Conservation (phyloP, 2,888 invertebrate species). For the Diloba caeruleocephala region DNA sequence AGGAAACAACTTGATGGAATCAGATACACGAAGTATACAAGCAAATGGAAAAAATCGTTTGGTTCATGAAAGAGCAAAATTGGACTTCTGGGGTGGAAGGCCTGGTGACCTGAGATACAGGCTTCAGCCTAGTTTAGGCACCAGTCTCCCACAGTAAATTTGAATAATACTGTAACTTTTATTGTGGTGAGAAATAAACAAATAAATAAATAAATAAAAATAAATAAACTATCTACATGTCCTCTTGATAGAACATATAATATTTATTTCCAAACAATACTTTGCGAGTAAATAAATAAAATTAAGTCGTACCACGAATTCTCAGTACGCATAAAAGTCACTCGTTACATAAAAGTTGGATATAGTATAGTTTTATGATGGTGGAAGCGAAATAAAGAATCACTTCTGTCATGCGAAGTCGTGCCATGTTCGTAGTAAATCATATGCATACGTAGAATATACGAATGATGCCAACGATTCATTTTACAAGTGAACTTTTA, state of each 20-base stretch:
- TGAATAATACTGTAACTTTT: too few relatives aligned
- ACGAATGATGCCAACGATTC: slow-evolving; percentile 24
- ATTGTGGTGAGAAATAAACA: too few relatives aligned
- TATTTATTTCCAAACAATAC: slow-evolving; percentile 47
- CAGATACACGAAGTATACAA: too few relatives aligned
- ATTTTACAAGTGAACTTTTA: slow-evolving; percentile 20
- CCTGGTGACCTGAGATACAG: too few relatives aligned
- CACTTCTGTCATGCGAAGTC: slow-evolving; percentile 43
- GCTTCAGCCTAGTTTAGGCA: too few relatives aligned
- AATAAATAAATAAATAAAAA: too few relatives aligned
- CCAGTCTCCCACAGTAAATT: too few relatives aligned
- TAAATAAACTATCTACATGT: too few relatives aligned
- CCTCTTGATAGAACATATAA: slow-evolving; percentile 18
- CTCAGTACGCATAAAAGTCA: slow-evolving; percentile 9
- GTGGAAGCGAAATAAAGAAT: slow-evolving; percentile 28
- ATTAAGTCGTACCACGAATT: slow-evolving; percentile 23
- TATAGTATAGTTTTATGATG: slow-evolving; percentile 35
- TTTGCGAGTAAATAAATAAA: slow-evolving; percentile 56
- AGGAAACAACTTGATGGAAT: too few relatives aligned
- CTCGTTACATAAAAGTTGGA: background rate
- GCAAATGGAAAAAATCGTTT: too few relatives aligned
- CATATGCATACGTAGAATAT: slow-evolving; percentile 32
- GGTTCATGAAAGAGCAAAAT: too few relatives aligned
- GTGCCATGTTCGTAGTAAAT: slow-evolving; percentile 14
- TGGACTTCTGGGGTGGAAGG: too few relatives aligned